phyloP scores from a whole-genome alignment of 2,113 vertebrate genomes.

The Abramis brama region DNA sequence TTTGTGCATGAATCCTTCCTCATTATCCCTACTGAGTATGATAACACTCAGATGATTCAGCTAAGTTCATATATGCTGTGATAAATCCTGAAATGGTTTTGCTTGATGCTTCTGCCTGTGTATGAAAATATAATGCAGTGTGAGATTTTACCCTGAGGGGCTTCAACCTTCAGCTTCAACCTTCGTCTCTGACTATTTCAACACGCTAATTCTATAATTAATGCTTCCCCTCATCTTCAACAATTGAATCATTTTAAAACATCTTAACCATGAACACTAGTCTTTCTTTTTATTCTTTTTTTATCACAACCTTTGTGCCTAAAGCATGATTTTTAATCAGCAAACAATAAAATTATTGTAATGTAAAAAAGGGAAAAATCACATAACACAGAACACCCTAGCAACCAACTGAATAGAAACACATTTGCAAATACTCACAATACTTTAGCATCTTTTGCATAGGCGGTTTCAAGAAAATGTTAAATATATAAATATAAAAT shows the following conservation, averaged over 20 bases:
- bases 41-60: background rate
- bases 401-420: background rate
- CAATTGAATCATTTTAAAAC: background rate
- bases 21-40: slow-evolving; percentile 13
- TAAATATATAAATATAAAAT: background rate
- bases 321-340: background rate
- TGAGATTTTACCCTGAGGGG: slow-evolving; percentile 10
- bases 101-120: background rate
- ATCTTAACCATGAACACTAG: background rate
- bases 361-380: background rate
- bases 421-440: background rate
- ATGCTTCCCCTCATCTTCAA: background rate
- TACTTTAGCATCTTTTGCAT: background rate
- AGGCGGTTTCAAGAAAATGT: background rate
- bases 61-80: background rate
- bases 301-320: background rate
- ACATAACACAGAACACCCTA: background rate
- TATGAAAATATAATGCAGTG: background rate
- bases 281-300: background rate
- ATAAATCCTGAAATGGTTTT: slow-evolving; percentile 9
- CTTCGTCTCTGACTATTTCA: slow-evolving; percentile 13
- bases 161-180: slow-evolving; percentile 32
- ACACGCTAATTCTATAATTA: background rate
- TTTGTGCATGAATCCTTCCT: background rate
- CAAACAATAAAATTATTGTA: no score